phyloP scores from a whole-genome alignment of 2,113 vertebrate genomes.

The Actinemys pallida region DNA sequence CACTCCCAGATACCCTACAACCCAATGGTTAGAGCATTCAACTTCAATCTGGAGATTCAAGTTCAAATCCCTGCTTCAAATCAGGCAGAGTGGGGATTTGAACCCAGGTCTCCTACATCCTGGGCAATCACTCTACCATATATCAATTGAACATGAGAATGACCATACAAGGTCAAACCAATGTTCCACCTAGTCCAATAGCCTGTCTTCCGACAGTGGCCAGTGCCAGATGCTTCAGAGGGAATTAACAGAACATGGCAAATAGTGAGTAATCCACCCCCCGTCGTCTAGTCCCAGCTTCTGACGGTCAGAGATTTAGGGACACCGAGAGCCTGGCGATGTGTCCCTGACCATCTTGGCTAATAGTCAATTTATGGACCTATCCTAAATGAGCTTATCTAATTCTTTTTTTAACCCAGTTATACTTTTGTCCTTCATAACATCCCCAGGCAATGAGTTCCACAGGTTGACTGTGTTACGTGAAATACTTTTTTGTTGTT shows the following conservation, averaged over 20 bases:
- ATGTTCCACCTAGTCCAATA: background rate
- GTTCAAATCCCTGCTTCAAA: background rate
- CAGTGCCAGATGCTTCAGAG: background rate
- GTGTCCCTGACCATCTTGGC: background rate
- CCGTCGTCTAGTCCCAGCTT: background rate
- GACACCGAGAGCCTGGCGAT: background rate
- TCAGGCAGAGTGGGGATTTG: background rate
- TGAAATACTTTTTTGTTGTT: background rate
- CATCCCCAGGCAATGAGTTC: background rate
- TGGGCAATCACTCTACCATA: background rate
- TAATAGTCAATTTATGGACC: background rate
- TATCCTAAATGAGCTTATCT: background rate
- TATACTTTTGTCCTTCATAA: background rate
- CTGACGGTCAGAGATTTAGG: background rate
- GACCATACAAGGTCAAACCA: background rate
- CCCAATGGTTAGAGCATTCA: background rate
- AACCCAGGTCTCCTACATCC: background rate
- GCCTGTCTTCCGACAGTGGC: background rate
- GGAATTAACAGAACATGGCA: background rate
- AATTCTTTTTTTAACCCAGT: background rate
- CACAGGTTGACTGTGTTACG: background rate
- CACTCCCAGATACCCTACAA: background rate
- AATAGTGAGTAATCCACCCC: background rate
- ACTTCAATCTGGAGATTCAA: background rate
- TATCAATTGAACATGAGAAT: background rate